Base-by-base conservation (phyloP, 1,140 invertebrate genomes). In the Lucilia sericata region DNA sequence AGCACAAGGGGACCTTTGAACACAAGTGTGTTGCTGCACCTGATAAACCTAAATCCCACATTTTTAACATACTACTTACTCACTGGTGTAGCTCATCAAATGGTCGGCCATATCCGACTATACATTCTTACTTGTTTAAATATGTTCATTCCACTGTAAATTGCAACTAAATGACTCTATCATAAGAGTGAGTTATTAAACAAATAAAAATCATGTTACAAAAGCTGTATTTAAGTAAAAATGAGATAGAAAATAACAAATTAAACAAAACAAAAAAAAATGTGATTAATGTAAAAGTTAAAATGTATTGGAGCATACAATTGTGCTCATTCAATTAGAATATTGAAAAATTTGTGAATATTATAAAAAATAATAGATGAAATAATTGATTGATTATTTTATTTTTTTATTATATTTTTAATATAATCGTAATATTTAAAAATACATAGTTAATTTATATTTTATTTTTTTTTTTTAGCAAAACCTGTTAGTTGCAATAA, bases 301-400 rank as follows among this genome's bases (percentile, higher is more conserved):
- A 60, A 60, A 60, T 60, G 55, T n/a, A 60, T 17, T 60, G 55
- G 14, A n/a, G 55, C 55, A 60, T 60, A 60, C 55, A 60, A 60
- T 60, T 60, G 55, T n/a, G n/a, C 55, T 60, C 55, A 60, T 60
- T 60, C 14, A 60, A 60, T 60, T 60, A 60, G 51, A 60, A 60
- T 60, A 60, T 55, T 55, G 51, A 55, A 55, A 55, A 55, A 55
- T 60, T n/a, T n/a, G n/a, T n/a, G n/a, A n/a, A n/a, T n/a, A n/a
- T n/a, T n/a, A n/a, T n/a, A 60, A 60, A 60, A 17, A n/a, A 12
- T 60, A 60, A 14, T n/a, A n/a, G n/a, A n/a, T n/a, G n/a, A n/a
- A n/a, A n/a, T n/a, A 60, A 60, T 13, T 60, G 13, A 60, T 60
- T 60, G 51, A 60, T 60, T 60, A 13, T 14, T 60, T 17, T 60